Percentiles rank a stretch among this genome's conserved stretches.
Evolutionary conservation across 2,888 invertebrate genomes (phyloP).

Genomic region (Drosophila mimetica): DNA sequence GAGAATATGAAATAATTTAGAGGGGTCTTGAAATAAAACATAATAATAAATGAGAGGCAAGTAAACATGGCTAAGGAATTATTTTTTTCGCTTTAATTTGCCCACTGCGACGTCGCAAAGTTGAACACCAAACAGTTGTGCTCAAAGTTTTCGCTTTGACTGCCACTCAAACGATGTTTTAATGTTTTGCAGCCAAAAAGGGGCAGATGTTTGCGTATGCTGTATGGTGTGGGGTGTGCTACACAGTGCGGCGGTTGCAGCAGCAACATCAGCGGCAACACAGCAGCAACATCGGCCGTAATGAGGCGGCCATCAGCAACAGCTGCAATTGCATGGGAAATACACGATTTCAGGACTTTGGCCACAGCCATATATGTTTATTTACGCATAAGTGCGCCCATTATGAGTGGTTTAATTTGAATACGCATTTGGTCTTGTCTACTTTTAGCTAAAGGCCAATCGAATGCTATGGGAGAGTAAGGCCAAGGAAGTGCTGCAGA

Average conservation of each 20-base stretch:
- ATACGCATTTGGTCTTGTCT: constrained; percentile 19
- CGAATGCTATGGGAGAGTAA: constrained; percentile 84
- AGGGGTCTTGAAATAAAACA: too few species aligned
- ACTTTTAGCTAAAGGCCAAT: constrained; percentile 83
- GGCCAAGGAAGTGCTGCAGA: constrained; percentile 83
- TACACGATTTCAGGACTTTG: constrained; percentile 3
- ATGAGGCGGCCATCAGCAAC: constrained; percentile 22
- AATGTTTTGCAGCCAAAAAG: constrained; percentile 12
- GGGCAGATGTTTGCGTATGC: constrained; percentile 20
- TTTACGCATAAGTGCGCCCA: not conserved
- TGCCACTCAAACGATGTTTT: constrained; percentile 13
- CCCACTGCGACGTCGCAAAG: constrained; percentile 20
- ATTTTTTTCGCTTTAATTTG: constrained; percentile 14
- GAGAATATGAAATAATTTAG: not conserved
- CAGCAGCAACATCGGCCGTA: constrained; percentile 14
- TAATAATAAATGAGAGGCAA: not conserved
- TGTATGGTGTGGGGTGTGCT: not conserved
- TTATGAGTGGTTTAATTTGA: constrained; percentile 5
- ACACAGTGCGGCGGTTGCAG: not conserved
- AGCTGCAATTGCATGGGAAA: constrained; percentile 11
- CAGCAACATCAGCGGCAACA: constrained; percentile 3
- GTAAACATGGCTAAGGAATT: not conserved
- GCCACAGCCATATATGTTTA: not conserved
- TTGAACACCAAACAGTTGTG: constrained; percentile 28
- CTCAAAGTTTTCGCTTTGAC: constrained; percentile 29